phyloP scores from a whole-genome alignment of 2,797 vertebrate species.

The Rhinichthys osculus region DNA sequence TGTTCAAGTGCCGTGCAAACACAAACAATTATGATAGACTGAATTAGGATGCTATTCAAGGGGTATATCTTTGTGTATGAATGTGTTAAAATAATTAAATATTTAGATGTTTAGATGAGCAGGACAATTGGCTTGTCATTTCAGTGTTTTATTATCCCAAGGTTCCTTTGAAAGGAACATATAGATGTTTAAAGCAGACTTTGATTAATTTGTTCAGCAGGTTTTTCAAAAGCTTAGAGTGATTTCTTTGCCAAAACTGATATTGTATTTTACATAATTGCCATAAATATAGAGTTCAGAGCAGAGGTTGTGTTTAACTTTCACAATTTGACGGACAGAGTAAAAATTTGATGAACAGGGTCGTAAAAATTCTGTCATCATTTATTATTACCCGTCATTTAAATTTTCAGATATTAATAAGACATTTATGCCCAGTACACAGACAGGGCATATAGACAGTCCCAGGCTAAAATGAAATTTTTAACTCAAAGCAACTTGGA shows the following conservation, averaged over 20 bases:
- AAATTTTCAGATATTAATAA: neutral
- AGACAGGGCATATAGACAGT: too few species aligned
- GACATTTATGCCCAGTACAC: neutral
- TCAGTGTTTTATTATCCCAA: conserved; percentile 5
- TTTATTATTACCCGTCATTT: neutral
- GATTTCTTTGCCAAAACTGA: neutral
- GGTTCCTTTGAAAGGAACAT: neutral
- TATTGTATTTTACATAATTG: neutral
- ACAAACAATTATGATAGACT: conserved; percentile 5
- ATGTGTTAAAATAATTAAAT: neutral
- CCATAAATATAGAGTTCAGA: neutral
- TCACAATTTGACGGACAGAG: neutral
- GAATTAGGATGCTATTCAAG: conserved; percentile 5
- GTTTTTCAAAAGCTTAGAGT: neutral
- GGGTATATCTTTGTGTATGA: neutral
- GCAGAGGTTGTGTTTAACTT: neutral
- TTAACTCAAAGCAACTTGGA: too few species aligned
- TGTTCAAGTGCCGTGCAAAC: neutral
- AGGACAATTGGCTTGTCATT: neutral
- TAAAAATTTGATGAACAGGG: too few species aligned
- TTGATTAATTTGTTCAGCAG: neutral
- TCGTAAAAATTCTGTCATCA: neutral
- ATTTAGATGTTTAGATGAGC: neutral
- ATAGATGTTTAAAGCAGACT: neutral
- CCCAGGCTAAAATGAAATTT: too few species aligned